These are phyloP conservation scores for Nomada lathburiana DNA, from an alignment of 2,888 invertebrate species.

Conservation along the genomic window DNA sequence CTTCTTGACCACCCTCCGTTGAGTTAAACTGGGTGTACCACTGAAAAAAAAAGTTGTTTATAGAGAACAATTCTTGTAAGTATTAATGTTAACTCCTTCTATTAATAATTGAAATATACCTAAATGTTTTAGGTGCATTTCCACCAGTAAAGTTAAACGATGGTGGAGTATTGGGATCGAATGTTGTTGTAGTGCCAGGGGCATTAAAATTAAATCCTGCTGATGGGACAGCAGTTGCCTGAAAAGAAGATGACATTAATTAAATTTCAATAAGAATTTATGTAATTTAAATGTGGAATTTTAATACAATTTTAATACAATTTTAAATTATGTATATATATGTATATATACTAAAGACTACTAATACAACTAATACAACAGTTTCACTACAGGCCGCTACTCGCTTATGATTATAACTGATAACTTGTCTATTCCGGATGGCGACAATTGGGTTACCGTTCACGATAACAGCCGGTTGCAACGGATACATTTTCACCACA, in stretches of 20 bases:
- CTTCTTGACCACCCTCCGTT: conserved; percentile 85
- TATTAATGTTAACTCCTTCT: not conserved
- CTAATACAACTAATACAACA: no score
- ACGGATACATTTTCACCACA: no score
- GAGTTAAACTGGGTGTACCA: conserved; percentile 70
- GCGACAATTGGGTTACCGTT: not conserved
- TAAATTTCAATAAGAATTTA: not conserved
- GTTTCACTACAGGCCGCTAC: no score
- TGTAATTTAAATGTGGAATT: not conserved
- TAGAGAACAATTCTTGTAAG: not conserved
- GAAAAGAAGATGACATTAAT: conserved; percentile 26
- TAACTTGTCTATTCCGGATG: no score
- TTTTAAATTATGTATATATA: no score
- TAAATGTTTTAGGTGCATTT: conserved; percentile 82
- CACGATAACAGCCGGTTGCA: not conserved
- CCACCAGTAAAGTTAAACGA: conserved; percentile 85
- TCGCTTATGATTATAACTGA: no score
- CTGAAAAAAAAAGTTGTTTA: conserved; percentile 55
- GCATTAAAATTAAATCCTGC: conserved; percentile 82
- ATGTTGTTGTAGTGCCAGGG: conserved; percentile 73
- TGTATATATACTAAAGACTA: no score
- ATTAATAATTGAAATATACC: conserved; percentile 81
- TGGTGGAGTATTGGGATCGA: conserved; percentile 84
- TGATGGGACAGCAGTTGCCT: conserved; percentile 71
- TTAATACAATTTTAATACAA: no score